Conservation (phyloP, 2,797 vertebrate genomes). For the Catamblyrhynchus diadema region DNA sequence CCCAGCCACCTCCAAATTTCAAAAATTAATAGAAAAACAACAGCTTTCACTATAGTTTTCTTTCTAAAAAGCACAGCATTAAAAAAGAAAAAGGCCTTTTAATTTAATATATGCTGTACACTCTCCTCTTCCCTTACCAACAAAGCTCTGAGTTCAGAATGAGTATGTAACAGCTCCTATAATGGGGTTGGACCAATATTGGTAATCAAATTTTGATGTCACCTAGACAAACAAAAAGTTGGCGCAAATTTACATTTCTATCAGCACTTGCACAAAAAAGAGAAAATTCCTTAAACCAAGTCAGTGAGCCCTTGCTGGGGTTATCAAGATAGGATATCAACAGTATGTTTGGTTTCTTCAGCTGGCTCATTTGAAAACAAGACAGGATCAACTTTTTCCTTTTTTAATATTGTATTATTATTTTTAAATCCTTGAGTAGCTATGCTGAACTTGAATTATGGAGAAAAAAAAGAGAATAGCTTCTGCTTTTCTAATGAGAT, state of each 20-base stretch:
- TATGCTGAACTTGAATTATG: not conserved
- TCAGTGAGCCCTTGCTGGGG: not conserved
- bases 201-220: not conserved
- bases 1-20: not conserved
- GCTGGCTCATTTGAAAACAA: not conserved
- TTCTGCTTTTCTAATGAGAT: not conserved
- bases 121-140: not conserved
- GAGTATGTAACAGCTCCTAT: not conserved
- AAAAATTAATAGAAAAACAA: not conserved
- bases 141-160: not conserved
- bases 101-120: not conserved
- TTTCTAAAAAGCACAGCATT: not conserved
- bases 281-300: not conserved
- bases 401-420: not conserved
- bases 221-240: not conserved
- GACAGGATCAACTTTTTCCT: not conserved
- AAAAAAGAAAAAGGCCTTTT: not conserved
- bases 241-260: not conserved
- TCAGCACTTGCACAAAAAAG: not conserved
- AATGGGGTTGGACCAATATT: not conserved
- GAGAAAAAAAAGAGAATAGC: not conserved
- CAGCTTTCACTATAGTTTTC: not conserved
- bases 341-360: not conserved
- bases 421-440: not conserved
- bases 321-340: not conserved